Base-by-base conservation (phyloP, 2,797 vertebrate species). In the Coilia nasus region DNA sequence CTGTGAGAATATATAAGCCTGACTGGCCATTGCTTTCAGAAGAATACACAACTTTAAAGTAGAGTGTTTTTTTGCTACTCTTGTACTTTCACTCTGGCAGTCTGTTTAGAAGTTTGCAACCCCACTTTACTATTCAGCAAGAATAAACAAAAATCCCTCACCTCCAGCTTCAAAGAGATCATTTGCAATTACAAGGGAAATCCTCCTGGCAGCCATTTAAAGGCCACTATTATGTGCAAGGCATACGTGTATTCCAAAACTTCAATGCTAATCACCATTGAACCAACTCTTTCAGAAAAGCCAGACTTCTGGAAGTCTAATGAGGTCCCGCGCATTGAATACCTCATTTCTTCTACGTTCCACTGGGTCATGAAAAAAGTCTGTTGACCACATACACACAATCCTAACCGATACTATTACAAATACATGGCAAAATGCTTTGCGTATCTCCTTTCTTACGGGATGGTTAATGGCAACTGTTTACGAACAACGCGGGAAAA, bases 131-230 rank as follows among this genome's bases (percentile, higher is more conserved):
- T 78, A 71, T 84, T 86, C 85, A 83, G 14, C 82, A 83, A 85
- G 83, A 88, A 89, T 87, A 87, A 87, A 87, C 64, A 87, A 88
- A 83, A 86, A 60, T 80, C 86, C 50, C 84, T 85, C 85, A 87
- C 86, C 90, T 88, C 87, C 62, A 75, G 82, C 87, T 88, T 90
- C 88, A 89, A 89, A 90, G 86, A 82, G 83, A 89, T 80, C 86
- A 87, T 85, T 87, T 89, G 81, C 86, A 88, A 86, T 84, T 83
- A 85, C 81, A 84, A 82, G 85, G 87, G 86, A 78, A 44, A 78
- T 78, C 71, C 44, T 15, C 17, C 84, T 88, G 85, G 85, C 82
- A 83, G 82, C 59, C 86, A 41, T 87, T 88, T 88, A 89, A 88
- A 87, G 83, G 87, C 88, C 81, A 89, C 86, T 86, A 87, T 90